Evolutionary conservation across 2,797 vertebrate genomes (phyloP).

Genomic region (Chrysocyon brachyurus): DNA sequence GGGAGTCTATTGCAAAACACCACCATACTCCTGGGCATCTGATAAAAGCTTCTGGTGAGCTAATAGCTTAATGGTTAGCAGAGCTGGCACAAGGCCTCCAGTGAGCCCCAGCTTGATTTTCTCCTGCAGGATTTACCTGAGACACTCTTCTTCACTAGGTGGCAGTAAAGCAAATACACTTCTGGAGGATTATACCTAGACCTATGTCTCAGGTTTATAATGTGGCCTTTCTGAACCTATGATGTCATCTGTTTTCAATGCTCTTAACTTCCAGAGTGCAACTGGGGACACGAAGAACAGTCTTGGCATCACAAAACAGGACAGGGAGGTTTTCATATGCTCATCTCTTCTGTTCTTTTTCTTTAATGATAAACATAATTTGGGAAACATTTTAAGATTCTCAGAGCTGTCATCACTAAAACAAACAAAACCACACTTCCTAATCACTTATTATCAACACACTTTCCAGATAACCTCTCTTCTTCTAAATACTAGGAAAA

Average conservation of each 20-base stretch:
- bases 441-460: background rate
- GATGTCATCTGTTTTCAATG: conserved; percentile 81
- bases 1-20: background rate
- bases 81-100: conserved; percentile 57
- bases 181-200: conserved; percentile 71
- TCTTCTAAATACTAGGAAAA: background rate
- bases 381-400: conserved; percentile 19
- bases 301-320: background rate
- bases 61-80: conserved; percentile 60
- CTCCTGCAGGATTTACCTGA: conserved; percentile 66
- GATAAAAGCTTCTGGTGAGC: conserved; percentile 74
- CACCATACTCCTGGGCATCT: background rate
- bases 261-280: conserved; percentile 61
- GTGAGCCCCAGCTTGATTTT: conserved; percentile 12
- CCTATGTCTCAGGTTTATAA: conserved; percentile 21
- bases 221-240: conserved; percentile 71
- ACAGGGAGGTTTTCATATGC: background rate
- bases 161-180: conserved; percentile 68
- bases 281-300: background rate
- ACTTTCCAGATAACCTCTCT: background rate
- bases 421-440: background rate
- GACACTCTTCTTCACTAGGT: conserved; percentile 69
- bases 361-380: background rate
- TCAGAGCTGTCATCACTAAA: background rate
- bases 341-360: background rate